Conservation (phyloP, 2,797 vertebrate genomes). For the Ataeniobius toweri region DNA sequence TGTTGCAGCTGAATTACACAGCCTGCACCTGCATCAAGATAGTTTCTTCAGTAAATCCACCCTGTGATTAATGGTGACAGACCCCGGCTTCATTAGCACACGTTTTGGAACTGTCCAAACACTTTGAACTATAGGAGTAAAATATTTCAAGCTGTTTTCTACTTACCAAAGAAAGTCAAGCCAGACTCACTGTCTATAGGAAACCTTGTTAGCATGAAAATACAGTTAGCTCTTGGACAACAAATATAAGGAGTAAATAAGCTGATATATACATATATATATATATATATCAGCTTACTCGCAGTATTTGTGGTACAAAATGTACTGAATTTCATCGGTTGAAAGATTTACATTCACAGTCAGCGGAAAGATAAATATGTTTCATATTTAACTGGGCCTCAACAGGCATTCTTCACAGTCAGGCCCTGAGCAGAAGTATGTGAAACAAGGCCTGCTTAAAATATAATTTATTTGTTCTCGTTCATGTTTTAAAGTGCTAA, state of each 20-base stretch:
- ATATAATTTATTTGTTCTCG: not conserved
- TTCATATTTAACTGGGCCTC: not conserved
- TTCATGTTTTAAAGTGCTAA: not conserved
- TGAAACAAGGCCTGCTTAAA: not conserved
- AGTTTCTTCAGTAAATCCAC: not conserved
- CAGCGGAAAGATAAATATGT: conserved; percentile 1
- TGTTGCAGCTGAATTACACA: conserved; percentile 6
- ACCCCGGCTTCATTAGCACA: conserved; percentile 5
- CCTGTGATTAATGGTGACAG: conserved; percentile 3
- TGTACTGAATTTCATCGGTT: not conserved
- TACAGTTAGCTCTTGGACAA: not conserved
- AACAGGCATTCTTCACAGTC: not conserved
- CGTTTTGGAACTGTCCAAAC: not conserved
- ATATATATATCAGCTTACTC: not conserved
- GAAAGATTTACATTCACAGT: not conserved
- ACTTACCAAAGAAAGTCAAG: not conserved
- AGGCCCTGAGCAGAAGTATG: not conserved
- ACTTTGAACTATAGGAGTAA: conserved; percentile 2
- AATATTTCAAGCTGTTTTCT: not conserved
- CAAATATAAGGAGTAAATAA: not conserved
- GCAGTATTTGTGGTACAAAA: not conserved
- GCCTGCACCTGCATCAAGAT: conserved; percentile 8
- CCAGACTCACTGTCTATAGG: not conserved
- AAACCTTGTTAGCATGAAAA: not conserved
- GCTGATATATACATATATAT: not conserved